phyloP scores from a whole-genome alignment of 2,888 invertebrate species.

The Drosophila siamana region DNA sequence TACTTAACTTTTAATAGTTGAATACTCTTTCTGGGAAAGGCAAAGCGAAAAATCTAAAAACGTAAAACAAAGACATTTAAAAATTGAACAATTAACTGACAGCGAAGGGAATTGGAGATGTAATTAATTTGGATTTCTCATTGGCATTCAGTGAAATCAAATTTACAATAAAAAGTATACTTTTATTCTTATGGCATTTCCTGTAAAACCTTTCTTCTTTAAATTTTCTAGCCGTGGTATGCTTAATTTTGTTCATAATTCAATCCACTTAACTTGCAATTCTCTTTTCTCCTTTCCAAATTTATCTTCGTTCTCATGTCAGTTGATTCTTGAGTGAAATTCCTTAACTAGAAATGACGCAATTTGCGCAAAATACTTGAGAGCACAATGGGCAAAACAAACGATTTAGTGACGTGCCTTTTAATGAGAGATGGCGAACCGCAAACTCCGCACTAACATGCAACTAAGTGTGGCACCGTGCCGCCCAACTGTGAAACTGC shows the following conservation, averaged over 20 bases:
- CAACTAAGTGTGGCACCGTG: conserved; percentile 25
- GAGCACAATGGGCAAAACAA: conserved; percentile 43
- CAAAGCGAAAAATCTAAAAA: not conserved
- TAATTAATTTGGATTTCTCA: too few species aligned
- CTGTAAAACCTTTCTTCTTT: too few species aligned
- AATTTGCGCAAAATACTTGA: conserved; percentile 44
- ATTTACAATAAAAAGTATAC: too few species aligned
- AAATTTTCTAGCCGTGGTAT: too few species aligned
- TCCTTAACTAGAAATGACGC: conserved; percentile 39
- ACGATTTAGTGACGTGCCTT: conserved; percentile 49
- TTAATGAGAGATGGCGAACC: conserved; percentile 17
- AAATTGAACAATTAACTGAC: too few species aligned
- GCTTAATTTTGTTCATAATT: not conserved
- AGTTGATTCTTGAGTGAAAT: not conserved
- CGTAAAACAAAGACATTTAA: not conserved
- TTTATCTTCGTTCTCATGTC: not conserved
- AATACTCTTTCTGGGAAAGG: conserved; percentile 1
- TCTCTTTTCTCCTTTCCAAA: not conserved
- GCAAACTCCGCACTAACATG: not conserved
- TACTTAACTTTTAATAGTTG: conserved; percentile 7
- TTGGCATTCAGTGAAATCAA: too few species aligned
- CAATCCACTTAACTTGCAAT: not conserved
- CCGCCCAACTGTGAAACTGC: conserved; percentile 20
- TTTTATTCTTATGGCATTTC: too few species aligned
- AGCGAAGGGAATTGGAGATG: too few species aligned